These are phyloP conservation scores for Casuarius casuarius DNA, from an alignment of 2,113 vertebrate species.

Conservation along the genomic window DNA sequence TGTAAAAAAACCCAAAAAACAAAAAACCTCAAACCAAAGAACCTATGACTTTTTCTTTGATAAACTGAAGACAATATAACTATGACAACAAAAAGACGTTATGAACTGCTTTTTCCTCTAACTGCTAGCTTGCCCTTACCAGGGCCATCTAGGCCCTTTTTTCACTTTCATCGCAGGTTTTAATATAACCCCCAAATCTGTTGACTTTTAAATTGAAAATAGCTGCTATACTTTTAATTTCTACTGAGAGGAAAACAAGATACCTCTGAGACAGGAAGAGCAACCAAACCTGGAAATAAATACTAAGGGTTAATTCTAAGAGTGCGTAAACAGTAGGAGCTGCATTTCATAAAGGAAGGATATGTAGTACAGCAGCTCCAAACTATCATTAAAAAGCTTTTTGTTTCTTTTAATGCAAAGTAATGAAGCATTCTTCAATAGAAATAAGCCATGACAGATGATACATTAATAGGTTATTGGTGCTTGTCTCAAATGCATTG, in stretches of 20 bases:
- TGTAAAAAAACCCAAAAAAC: neutral
- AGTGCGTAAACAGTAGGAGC: neutral
- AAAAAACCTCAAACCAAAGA: too few species aligned
- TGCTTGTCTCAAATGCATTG: neutral
- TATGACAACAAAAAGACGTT: neutral
- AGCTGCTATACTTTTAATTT: neutral
- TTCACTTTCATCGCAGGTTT: neutral
- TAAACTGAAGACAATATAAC: neutral
- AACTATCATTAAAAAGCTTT: neutral
- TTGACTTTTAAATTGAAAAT: neutral
- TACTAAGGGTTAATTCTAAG: neutral
- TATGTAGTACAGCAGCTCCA: neutral
- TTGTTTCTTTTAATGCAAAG: neutral
- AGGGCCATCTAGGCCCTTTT: neutral
- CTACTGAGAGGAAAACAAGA: neutral
- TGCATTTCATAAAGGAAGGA: neutral
- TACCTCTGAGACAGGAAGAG: neutral
- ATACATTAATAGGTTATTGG: neutral
- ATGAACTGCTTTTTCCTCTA: neutral
- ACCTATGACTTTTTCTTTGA: neutral
- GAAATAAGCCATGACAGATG: neutral
- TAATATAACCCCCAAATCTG: neutral
- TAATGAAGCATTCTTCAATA: neutral
- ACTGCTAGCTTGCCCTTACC: neutral
- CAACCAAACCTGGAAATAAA: neutral